phyloP scores from a whole-genome alignment of 2,797 vertebrate species.

The Mus minutoides region DNA sequence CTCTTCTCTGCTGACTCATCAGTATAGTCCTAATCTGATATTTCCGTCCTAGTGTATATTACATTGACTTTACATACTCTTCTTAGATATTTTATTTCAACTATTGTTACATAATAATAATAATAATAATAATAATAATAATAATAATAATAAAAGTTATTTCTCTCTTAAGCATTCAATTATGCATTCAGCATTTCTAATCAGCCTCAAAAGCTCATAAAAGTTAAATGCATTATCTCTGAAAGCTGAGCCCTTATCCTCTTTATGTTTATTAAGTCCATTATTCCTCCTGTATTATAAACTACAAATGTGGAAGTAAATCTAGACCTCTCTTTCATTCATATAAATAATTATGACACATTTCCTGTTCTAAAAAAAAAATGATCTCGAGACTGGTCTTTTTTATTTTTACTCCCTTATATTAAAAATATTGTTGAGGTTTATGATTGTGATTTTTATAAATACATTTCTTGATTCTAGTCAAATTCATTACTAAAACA shows the following conservation, averaged over 20 bases:
- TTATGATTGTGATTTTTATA: not conserved
- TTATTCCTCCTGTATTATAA: not conserved
- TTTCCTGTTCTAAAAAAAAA: not conserved
- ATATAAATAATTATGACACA: not conserved
- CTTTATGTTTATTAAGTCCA: not conserved
- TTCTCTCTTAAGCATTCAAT: not conserved
- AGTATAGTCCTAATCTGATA: not conserved
- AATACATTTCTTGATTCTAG: not conserved
- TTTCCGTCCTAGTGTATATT: not conserved
- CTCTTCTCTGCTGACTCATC: not conserved
- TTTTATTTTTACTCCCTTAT: not conserved
- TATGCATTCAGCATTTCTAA: not conserved
- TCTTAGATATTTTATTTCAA: not conserved
- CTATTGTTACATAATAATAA: not conserved
- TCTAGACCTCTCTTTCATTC: not conserved
- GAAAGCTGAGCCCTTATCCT: not conserved
- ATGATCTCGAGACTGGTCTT: not conserved
- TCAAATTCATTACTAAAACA: not conserved
- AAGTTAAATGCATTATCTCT: not conserved
- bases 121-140: too few species aligned
- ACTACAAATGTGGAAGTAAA: not conserved
- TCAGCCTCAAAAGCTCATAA: not conserved
- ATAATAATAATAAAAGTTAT: not conserved
- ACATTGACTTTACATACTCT: not conserved
- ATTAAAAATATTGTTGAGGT: not conserved